Evolutionary conservation across 2,888 invertebrate genomes (phyloP).

Genomic region (Lasioglossum calceatum): DNA sequence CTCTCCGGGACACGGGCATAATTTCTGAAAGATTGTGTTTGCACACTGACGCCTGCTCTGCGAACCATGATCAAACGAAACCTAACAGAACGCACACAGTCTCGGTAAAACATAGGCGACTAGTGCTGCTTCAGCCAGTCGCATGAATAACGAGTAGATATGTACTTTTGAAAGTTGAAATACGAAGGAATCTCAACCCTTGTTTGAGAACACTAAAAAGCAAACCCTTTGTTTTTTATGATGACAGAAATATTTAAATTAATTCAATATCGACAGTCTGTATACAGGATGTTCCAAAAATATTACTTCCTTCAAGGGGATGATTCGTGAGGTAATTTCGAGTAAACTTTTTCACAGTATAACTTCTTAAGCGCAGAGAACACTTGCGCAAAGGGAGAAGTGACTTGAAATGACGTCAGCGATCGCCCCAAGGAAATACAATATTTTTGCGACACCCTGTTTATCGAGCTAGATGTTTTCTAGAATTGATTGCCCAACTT

Average conservation of each 20-base stretch:
- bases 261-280: not conserved
- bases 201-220: not conserved
- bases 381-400: no score
- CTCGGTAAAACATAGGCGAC: not conserved
- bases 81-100: conserved; percentile 3
- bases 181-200: not conserved
- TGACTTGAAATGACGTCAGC: no score
- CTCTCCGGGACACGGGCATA: not conserved
- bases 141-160: not conserved
- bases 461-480: not conserved
- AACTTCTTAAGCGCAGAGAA: no score
- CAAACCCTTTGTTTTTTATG: not conserved
- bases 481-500: not conserved
- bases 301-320: no score
- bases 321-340: no score
- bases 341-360: no score
- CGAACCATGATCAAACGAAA: conserved; percentile 11
- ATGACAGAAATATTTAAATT: not conserved
- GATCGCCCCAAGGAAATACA: no score
- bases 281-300: no score
- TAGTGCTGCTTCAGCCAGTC: not conserved
- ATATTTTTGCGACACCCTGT: no score
- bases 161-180: not conserved
- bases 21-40: conserved; percentile 13
- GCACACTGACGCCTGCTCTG: not conserved